These are phyloP conservation scores for Struthidea cinerea DNA, from an alignment of 2,113 vertebrate species.

Conservation along the genomic window DNA sequence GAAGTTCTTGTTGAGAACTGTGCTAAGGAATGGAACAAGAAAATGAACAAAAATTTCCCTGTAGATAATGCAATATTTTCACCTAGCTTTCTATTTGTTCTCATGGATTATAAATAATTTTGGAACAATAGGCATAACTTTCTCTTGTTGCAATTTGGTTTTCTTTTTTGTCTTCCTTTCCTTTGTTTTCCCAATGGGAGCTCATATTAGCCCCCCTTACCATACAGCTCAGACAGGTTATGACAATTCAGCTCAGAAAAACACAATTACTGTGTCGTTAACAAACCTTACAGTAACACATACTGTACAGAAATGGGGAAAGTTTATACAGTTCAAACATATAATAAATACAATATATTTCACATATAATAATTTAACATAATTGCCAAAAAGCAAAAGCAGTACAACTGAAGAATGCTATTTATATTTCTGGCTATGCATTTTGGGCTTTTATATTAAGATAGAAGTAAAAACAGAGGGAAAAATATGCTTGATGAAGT, in stretches of 20 bases:
- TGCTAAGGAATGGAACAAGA: background rate
- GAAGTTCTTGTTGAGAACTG: background rate
- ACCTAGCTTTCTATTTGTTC: background rate
- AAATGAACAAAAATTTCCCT: background rate
- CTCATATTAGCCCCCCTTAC: background rate
- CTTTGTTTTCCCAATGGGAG: background rate
- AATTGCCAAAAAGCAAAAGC: background rate
- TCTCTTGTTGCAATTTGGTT: background rate
- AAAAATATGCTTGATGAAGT: background rate
- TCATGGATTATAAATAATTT: background rate
- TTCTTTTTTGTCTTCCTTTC: background rate
- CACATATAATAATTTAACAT: background rate
- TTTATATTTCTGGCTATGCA: background rate
- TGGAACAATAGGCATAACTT: background rate
- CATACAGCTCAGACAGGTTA: background rate
- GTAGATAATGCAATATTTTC: background rate
- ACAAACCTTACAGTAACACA: background rate
- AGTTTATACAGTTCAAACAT: background rate
- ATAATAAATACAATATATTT: background rate
- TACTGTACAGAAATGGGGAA: background rate
- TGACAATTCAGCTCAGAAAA: background rate
- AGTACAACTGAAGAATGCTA: background rate
- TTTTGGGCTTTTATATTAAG: background rate
- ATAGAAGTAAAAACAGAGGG: background rate
- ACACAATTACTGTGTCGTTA: background rate